Conservation (phyloP, 2,797 vertebrate genomes). For the Prunella strophiata region DNA sequence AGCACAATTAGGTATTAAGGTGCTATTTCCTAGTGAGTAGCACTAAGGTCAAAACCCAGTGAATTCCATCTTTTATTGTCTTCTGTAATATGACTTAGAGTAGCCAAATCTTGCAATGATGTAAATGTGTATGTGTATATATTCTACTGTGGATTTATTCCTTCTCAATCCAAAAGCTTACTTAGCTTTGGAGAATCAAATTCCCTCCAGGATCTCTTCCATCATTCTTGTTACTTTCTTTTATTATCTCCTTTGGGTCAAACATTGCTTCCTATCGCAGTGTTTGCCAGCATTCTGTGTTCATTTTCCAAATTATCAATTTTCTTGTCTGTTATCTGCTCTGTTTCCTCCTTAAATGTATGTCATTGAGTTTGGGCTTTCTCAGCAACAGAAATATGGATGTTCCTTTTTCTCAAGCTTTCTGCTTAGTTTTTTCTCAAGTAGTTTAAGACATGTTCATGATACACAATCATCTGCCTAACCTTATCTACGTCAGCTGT, state of each 20-base stretch:
- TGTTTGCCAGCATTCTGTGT: neutral
- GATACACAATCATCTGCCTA: neutral
- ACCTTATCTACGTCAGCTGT: constrained; percentile 25
- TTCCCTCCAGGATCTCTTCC: neutral
- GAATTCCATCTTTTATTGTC: neutral
- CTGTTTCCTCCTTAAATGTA: neutral
- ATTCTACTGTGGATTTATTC: neutral
- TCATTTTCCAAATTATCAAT: neutral
- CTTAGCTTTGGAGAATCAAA: neutral
- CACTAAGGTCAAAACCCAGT: neutral
- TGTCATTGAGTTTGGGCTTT: neutral
- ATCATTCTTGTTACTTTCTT: neutral
- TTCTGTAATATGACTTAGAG: neutral
- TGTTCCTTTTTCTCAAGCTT: neutral
- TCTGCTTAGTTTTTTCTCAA: neutral
- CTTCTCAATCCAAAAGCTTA: neutral
- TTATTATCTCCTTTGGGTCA: neutral
- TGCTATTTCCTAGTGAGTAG: neutral
- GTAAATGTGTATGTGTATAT: accelerated
- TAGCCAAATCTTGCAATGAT: neutral
- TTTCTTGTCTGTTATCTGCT: neutral
- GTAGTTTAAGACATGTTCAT: neutral
- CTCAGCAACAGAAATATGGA: neutral
- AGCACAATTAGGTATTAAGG: neutral
- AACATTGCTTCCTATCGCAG: accelerated